These are phyloP conservation scores for Chaetoderma sp. DNA, from an alignment of 2,888 invertebrate genomes.

Conservation along the genomic window DNA sequence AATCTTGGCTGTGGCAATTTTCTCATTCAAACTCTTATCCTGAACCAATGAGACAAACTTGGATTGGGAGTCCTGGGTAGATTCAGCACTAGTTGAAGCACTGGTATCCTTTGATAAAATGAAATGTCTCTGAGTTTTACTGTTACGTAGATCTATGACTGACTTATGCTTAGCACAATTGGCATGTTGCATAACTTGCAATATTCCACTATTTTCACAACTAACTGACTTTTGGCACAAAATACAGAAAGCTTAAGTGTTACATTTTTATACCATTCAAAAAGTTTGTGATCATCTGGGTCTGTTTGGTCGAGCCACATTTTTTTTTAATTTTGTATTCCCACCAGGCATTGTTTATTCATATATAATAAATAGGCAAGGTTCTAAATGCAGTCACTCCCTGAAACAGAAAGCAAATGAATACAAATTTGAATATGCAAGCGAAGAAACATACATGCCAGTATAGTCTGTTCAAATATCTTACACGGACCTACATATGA, in stretches of 20 bases:
- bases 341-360: too few species aligned
- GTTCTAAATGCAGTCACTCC: too few species aligned
- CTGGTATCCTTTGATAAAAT: not conserved
- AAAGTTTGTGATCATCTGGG: not conserved
- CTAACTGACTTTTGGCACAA: not conserved
- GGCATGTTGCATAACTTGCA: not conserved
- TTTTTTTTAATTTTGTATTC: not conserved
- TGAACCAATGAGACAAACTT: not conserved
- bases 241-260: not conserved
- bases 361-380: too few species aligned
- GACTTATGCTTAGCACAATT: not conserved
- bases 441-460: too few species aligned
- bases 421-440: too few species aligned
- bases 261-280: not conserved
- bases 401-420: too few species aligned
- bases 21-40: not conserved
- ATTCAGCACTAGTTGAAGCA: not conserved
- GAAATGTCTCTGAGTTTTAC: not conserved
- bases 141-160: not conserved
- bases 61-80: too few species aligned
- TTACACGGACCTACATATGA: too few species aligned
- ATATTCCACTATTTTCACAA: not conserved
- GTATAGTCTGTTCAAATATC: too few species aligned
- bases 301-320: not conserved
- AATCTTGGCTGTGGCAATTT: slow-evolving; percentile 12